Base-by-base conservation (phyloP, 2,888 invertebrate species). In the Rhabditoides inermis region DNA sequence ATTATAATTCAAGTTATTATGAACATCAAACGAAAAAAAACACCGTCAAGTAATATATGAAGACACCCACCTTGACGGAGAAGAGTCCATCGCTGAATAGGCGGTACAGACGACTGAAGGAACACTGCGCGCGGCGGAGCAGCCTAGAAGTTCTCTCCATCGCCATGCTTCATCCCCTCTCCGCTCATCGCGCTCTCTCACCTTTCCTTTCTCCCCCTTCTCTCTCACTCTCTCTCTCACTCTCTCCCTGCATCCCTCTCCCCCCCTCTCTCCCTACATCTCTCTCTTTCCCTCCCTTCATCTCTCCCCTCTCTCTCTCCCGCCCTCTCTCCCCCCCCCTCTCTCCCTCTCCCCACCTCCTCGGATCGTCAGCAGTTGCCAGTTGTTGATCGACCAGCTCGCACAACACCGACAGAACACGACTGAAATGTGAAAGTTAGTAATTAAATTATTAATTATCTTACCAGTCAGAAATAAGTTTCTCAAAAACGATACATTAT, bases 41-140 rank as follows among this genome's bases (percentile, higher is more conserved):
- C 7, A 4, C 3, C 15, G 18, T 22, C 25, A 42, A 23, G 20
- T 10, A 22, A n/a, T 10, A 10, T n/a, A 7, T 39, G 27, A 25
- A 35, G 36, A 27, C n/a, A 15, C 45, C 10, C 15, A 73, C 73
- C 68, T 90, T 87, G 0, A 91, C 88, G 0, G 90, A 87, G 68
- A 88, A 86, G 68, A 91, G 83, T 0, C 87, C 86, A 73, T 94
- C 94, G 48, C 87, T 87, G 75, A 90, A 86, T 49, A 87, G 85
- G 40, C 86, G 85, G 81, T 90, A 94, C 40, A 92, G 81, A 12
- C 85, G 83, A 15, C 88, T 85, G 74, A 94, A 88, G 2, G 90
- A n/a, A n/a, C n/a, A n/a, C n/a, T n/a, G n/a, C n/a, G n/a, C n/a
- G n/a, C n/a, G n/a, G n/a, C n/a, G n/a, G n/a, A n/a, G n/a, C n/a